Base-by-base conservation (phyloP, 2,888 invertebrate genomes). In the Macrosiphum euphorbiae region DNA sequence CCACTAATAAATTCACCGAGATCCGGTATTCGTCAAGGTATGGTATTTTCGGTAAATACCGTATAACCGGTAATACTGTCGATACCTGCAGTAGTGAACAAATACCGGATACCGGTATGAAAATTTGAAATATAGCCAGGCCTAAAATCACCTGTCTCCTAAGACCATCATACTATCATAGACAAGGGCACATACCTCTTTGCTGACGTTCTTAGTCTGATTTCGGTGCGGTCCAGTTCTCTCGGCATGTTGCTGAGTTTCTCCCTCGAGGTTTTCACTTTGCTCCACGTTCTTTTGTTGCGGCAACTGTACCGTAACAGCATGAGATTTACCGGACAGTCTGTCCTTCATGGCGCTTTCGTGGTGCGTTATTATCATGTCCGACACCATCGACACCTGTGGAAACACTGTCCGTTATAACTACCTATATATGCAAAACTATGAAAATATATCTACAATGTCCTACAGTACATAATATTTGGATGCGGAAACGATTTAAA, bases 351-450 rank as follows among this genome's bases (percentile, higher is more conserved):
- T 50, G 52, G 87, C 52, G 11, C 41, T 87, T 10, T 88, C 92
- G 92, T 88, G 88, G 52, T 92, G 88, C 78, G 88, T 88, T 52
- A 78, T 78, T 78, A 92, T 52, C 92, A 92, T 92, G 44, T 78
- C 88, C n/a, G 58, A 88, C 52, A 90, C 55, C 94, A 94, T 94
- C 92, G 92, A 67, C 90, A 92, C 61, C 90, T 47, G 91, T 47
- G 85, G 47, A 94, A 94, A 94, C 86, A 85, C 61, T 86, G 50
- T 8, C n/a, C 44, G 55, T 52, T 52, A 78, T 52, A 78, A 90
- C 47, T 41, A 61, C 26, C 7, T 26, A 16, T 16, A 16, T 16
- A 26, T 41, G 1, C 5, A 28, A 28, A 28, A 35, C 78, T 35
- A 78, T 35, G 20, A 78, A 35, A 78, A 61, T 61, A 61, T 8